Evolutionary conservation across 2,797 vertebrate genomes (phyloP), one percentile per base, ranked within the genome.

Genomic region (Coccyzus lansbergi): DNA sequence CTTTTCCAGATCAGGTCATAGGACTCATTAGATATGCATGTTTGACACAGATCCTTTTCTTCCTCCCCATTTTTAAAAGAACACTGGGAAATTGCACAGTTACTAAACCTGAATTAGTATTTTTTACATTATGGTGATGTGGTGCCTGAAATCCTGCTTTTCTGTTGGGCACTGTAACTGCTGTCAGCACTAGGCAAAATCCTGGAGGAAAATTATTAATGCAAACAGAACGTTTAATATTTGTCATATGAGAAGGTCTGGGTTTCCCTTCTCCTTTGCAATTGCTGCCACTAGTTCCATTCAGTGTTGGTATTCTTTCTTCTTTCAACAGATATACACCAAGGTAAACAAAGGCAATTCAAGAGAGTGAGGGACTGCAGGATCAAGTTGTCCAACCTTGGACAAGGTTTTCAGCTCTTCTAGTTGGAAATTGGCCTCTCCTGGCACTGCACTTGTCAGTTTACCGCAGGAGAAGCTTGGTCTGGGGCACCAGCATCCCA

Each of bases 81-180:
- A 72, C 94, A 93, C 87, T 87, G 96, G 92, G 93, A 94, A 95
- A 94, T 83, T 91, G 72, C 91, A 77, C 82, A 69, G 91, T 95
- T 92, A 87, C 90, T 89, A 94, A 91, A 75, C 75, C 81, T 24
- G 78, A 90, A 93, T 93, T 95, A 94, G 93, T 95, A 81, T 83
- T 83, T 95, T 95, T 93, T 87, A 75, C 60, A 25, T 94, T 81
- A 81, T 11, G 34, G 46, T 65, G 69, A 72, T 74, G 51, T 38
- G 75, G 65, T 94, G 86, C 88, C 94, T 93, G 79, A 93, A 91
- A 51, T 86, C 44, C 86, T 91, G 85, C 77, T 88, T 95, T 94
- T 79, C 87, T 88, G 77, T 68, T 76, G 87, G 74, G 89, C 77
- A 68, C 75, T 92, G 3, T 74, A 94, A 83, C 82, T 74, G 90